Percentiles rank a stretch among this genome's conserved stretches.
Conservation (phyloP, 2,888 invertebrate species). For the Conus canariensis region DNA sequence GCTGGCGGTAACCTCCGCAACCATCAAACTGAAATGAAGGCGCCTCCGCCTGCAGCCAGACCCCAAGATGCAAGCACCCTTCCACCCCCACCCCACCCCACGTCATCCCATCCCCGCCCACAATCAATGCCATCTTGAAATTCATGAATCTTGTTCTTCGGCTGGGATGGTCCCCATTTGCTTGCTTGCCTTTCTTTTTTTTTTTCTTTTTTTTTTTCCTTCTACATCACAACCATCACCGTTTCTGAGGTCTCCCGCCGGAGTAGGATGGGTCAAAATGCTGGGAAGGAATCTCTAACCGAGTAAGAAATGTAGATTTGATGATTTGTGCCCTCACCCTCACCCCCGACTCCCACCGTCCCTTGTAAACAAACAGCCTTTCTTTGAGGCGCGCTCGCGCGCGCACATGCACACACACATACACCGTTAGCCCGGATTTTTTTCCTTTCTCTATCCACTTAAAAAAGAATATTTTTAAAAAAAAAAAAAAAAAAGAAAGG, state of each 20-base stretch:
- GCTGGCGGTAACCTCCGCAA: not conserved
- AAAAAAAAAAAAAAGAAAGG: too few relatives aligned
- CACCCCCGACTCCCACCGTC: too few relatives aligned
- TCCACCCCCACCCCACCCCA: not conserved
- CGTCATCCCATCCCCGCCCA: not conserved
- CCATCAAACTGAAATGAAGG: constrained; percentile 31
- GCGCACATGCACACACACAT: too few relatives aligned
- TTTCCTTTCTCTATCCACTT: too few relatives aligned
- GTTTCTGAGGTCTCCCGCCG: not conserved
- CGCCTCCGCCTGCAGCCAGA: not conserved
- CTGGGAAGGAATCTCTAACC: not conserved
- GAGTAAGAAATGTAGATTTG: constrained; percentile 22
- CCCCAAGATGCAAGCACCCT: too few relatives aligned
- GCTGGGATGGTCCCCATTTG: not conserved
- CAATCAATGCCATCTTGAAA: constrained; percentile 43
- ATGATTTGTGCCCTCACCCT: not conserved
- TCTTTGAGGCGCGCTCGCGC: too few relatives aligned
- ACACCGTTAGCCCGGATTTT: too few relatives aligned
- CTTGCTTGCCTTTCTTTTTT: not conserved
- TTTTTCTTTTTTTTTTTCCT: too few relatives aligned
- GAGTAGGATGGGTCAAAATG: constrained; percentile 17
- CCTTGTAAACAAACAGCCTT: not conserved
- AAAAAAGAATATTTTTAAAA: too few relatives aligned
- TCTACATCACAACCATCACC: not conserved
- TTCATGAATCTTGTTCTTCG: constrained; percentile 37